Base-by-base conservation (phyloP, 2,888 invertebrate genomes). In the Drosophila mayaguana region DNA sequence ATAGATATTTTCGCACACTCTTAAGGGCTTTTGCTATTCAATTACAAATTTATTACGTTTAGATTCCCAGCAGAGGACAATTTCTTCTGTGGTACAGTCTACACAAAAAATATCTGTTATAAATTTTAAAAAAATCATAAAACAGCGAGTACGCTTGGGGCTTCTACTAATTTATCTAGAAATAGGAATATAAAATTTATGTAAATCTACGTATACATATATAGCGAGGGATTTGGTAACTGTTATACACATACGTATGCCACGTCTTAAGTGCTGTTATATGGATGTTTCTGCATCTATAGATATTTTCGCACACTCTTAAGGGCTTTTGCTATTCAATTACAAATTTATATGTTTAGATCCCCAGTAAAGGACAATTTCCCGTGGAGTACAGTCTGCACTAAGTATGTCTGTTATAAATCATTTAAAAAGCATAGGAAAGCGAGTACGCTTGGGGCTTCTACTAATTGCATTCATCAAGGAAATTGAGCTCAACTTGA, bases 401-500 rank as follows among this genome's bases (percentile, higher is more conserved):
- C 34, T 36, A 53, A 53, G 22, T 9, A 36, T 18, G 18, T 12
- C 22, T 32, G 32, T 22, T 28, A n/a, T 48, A 28, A 16, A 28
- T 12, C 16, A 36, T 53, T 53, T 22, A 53, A n/a, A n/a, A 54
- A 8, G 28, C 40, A 40, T 40, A 14, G 8, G 40, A 18, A 16
- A 43, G 32, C 16, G 20, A 18, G 16, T 34, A 11, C 12, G 32
- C 56, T 34, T 34, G 9, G 18, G 43, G 43, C 42, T 9, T n/a
- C 5, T n/a, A 25, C 54, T 36, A 54, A 54, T 54, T 38, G 14
- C 25, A n/a, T n/a, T 54, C 38, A 51, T 50, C 28, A 32, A 50
- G 38, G 22, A 16, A 38, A 38, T 48, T 32, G 50, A 50, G 32
- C 32, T 50, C 32, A 18, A 32, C 50, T 32, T 32, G 32, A 50